phyloP scores from a whole-genome alignment of 2,888 invertebrate species.

The Eupithecia abbreviata region DNA sequence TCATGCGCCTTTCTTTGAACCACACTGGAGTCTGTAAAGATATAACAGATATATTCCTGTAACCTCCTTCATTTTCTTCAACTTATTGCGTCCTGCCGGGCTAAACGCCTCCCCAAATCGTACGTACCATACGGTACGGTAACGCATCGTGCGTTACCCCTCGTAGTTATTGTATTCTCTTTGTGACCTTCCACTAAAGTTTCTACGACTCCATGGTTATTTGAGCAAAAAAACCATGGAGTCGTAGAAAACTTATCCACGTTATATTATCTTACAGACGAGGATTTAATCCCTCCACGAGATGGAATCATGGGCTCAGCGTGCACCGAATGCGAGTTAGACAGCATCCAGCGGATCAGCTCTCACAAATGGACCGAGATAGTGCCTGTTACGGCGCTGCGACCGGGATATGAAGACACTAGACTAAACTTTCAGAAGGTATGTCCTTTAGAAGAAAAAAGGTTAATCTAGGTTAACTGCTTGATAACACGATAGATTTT shows the following conservation, averaged over 20 bases:
- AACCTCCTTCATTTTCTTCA: neutral
- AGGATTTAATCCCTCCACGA: constrained; percentile 73
- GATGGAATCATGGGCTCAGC: constrained; percentile 77
- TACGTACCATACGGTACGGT: neutral
- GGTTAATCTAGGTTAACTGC: neutral
- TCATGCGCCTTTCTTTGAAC: neutral
- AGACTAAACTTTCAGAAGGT: constrained; percentile 84
- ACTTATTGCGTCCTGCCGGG: neutral
- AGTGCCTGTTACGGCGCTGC: constrained; percentile 79
- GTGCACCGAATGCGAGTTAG: constrained; percentile 72
- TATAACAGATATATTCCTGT: too few relatives aligned
- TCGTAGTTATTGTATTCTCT: too few relatives aligned
- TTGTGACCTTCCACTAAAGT: too few relatives aligned
- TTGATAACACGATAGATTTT: neutral
- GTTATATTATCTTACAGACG: constrained; percentile 62
- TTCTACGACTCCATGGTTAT: too few relatives aligned
- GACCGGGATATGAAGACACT: constrained; percentile 84
- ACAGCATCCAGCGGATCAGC: constrained; percentile 71
- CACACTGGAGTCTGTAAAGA: neutral
- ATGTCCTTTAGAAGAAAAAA: neutral
- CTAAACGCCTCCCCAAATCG: neutral
- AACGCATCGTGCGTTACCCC: too few relatives aligned
- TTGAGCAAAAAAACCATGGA: neutral
- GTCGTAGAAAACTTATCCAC: constrained; percentile 11
- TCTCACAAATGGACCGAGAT: constrained; percentile 84